Percentiles rank a stretch among this genome's conserved stretches.
Evolutionary conservation across 1,140 invertebrate species (phyloP).

Genomic region (Venturia canescens): DNA sequence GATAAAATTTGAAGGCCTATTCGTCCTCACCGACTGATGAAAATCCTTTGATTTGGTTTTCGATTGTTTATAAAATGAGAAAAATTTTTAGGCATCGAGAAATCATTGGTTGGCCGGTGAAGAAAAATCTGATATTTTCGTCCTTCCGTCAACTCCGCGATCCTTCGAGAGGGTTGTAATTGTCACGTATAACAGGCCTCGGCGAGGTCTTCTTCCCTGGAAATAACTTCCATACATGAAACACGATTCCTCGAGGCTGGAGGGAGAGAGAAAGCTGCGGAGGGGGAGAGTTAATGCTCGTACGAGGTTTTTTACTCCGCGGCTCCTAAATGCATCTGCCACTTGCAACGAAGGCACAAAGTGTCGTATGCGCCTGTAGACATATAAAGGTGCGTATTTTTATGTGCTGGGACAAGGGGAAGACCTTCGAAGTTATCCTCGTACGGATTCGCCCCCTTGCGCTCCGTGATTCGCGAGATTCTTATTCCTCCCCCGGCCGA

Average conservation of each 20-base stretch:
- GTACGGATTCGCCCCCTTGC: constrained; percentile 53
- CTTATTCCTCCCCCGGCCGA: neutral
- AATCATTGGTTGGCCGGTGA: neutral
- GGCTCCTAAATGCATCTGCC: constrained; percentile 52
- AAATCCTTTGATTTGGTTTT: neutral
- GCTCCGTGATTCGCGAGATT: constrained; percentile 27
- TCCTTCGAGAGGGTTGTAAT: too few relatives aligned
- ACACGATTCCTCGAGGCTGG: constrained; percentile 44
- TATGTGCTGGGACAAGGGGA: constrained; percentile 27
- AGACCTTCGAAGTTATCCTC: constrained; percentile 48
- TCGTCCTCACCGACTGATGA: too few relatives aligned
- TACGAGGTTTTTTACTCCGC: constrained; percentile 6
- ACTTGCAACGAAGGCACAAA: constrained; percentile 49
- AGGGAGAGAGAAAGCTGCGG: neutral
- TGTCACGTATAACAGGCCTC: neutral
- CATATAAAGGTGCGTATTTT: neutral
- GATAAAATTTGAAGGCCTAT: too few relatives aligned
- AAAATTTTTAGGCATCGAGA: neutral
- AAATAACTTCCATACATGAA: constrained; percentile 49
- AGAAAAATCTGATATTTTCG: too few relatives aligned
- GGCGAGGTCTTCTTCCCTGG: constrained; percentile 36
- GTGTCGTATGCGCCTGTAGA: neutral
- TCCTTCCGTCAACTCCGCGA: too few relatives aligned
- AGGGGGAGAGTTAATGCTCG: constrained; percentile 1
- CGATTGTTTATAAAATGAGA: neutral